Evolutionary conservation across 2,888 invertebrate species (phyloP), one percentile per base, ranked within the genome.

Genomic region (Bombylius discolor): DNA sequence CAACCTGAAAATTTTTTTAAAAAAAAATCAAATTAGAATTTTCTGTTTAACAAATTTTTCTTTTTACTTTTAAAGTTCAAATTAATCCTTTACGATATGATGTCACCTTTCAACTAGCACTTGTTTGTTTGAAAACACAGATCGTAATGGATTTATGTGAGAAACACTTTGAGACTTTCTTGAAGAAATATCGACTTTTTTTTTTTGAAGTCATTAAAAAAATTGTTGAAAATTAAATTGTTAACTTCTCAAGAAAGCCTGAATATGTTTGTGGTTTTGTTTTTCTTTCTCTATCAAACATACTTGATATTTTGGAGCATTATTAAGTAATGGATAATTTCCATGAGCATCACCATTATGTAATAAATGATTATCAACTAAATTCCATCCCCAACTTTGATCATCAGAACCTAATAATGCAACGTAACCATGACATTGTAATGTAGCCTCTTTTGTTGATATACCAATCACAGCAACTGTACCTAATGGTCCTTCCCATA

Each of bases 321-420:
- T 98, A 75, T 91, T 97, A 60, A 95, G 78, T 60, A 90, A 77
- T 47, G 97, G 96, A 78, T 93, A 97, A 70, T 88, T 91, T 61
- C 94, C 95, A 76, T 92, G 90, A 62, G 88, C 87, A 75, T 94
- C 90, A 55, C 97, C 97, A 79, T 96, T 95, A 73, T 99, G 97
- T 65, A 97, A 78, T 64, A 98, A 81, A 76, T 91, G 87, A 78
- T 97, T 98, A 77, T 98, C 97, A 52, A 98, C 97, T 65, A 99
- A 80, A 80, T 98, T 98, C 98, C 98, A 99, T 13, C 98, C 98
- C 98, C 98, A 99, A 68, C 95, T 96, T 72, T 97, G 89, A 71
- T 94, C 92, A 77, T 98, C 95, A 6, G 91, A 89, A 39, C 98
- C 98, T 60, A 98, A 77, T 58, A 99, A 77, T 9, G 96, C 90